Conservation (phyloP, 2,113 vertebrate species). For the Chlamydotis undulata region DNA sequence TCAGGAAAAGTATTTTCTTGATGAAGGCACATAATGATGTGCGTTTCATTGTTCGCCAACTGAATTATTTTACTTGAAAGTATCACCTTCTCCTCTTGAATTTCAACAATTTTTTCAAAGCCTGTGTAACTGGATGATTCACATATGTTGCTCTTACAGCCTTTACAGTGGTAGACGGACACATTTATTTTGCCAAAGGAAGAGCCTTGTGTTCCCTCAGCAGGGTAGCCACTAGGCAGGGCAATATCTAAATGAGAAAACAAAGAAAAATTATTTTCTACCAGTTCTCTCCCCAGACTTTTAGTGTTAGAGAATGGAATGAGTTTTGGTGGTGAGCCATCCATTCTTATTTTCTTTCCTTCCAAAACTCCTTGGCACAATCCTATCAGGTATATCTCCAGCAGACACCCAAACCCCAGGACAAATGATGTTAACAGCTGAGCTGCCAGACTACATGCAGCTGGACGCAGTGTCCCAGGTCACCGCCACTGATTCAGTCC, state of each 20-base stretch:
- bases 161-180: not conserved
- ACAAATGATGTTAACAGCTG: not conserved
- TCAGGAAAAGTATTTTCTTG: accelerated
- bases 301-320: not conserved
- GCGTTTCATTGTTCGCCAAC: accelerated
- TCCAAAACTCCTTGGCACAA: not conserved
- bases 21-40: not conserved
- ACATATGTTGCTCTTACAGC: accelerated
- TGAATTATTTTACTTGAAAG: not conserved
- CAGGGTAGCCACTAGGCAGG: accelerated
- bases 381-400: not conserved
- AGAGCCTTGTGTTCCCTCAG: not conserved
- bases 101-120: accelerated
- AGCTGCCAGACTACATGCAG: not conserved
- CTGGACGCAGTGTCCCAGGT: not conserved
- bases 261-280: not conserved
- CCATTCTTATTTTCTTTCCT: not conserved
- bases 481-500: not conserved
- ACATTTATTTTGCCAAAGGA: accelerated
- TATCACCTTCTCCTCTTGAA: accelerated
- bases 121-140: accelerated
- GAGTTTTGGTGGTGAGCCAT: not conserved
- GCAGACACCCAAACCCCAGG: not conserved
- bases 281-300: not conserved
- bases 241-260: not conserved